Conservation (phyloP, 2,797 vertebrate genomes). For the Hoplostethus atlanticus region DNA sequence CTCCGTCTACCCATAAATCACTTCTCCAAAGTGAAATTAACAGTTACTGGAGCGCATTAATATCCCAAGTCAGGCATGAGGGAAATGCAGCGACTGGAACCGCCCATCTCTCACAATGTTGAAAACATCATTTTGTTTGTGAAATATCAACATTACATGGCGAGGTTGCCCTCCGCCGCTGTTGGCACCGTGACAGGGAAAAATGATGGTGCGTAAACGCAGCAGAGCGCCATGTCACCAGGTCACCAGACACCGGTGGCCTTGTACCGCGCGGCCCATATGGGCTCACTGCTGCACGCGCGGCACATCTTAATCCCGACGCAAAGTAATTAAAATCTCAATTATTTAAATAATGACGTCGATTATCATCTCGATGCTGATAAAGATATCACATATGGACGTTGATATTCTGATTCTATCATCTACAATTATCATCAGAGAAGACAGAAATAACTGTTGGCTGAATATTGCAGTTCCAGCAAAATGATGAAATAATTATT, state of each 20-base stretch:
- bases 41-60: slow-evolving; percentile 99
- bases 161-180: slow-evolving; percentile 79
- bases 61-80: slow-evolving; percentile 95
- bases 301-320: neutral
- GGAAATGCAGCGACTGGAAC: slow-evolving; percentile 94
- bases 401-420: neutral
- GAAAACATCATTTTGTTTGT: slow-evolving; percentile 98
- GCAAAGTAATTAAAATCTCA: slow-evolving; percentile 2
- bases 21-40: slow-evolving; percentile 99
- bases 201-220: slow-evolving; percentile 89
- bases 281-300: slow-evolving; percentile 72
- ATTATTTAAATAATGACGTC: neutral
- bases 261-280: slow-evolving; percentile 61
- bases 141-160: slow-evolving; percentile 96
- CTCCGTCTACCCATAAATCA: slow-evolving; percentile 98
- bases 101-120: slow-evolving; percentile 91
- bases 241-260: slow-evolving; percentile 56
- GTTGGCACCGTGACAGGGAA: slow-evolving; percentile 86
- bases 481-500: neutral
- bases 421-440: neutral
- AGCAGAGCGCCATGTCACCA: slow-evolving; percentile 88
- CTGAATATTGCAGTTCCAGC: neutral
- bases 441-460: neutral
- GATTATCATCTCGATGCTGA: neutral
- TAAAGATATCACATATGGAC: neutral